Percentiles rank a stretch among this genome's conserved stretches.
These are phyloP conservation scores for Aphelenchoides fujianensis DNA, from an alignment of 1,140 invertebrate species.

Conservation along the genomic window DNA sequence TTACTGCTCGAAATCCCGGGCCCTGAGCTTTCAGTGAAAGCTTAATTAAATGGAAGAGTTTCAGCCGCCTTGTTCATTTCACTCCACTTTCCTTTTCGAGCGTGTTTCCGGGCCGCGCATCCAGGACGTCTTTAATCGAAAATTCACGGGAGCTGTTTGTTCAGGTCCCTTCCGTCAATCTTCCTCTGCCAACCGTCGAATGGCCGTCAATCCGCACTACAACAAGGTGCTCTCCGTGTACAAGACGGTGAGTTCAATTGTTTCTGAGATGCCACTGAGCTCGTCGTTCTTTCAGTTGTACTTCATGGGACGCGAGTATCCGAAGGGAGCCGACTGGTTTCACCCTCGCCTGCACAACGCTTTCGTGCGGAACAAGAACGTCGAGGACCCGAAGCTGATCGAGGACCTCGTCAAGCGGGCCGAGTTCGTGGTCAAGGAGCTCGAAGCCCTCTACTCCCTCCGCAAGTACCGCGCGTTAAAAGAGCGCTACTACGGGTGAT, in stretches of 20 bases:
- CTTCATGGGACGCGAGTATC: constrained; percentile 12
- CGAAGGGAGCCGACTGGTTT: constrained; percentile 4
- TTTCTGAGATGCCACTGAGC: not conserved
- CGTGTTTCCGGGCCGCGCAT: too few relatives aligned
- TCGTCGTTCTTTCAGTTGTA: constrained; percentile 19
- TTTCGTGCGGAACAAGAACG: constrained; percentile 6
- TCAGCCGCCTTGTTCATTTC: too few relatives aligned
- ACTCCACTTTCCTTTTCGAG: too few relatives aligned
- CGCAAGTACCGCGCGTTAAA: constrained; percentile 6
- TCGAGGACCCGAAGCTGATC: constrained; percentile 2
- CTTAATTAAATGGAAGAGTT: too few relatives aligned
- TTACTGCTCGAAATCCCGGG: too few relatives aligned
- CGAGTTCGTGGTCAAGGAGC: constrained; percentile 20
- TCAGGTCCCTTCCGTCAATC: too few relatives aligned
- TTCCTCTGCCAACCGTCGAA: not conserved
- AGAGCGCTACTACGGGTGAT: constrained; percentile 16
- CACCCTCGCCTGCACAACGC: not conserved
- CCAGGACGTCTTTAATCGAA: too few relatives aligned
- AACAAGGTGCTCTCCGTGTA: not conserved
- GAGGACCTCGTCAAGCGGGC: constrained; percentile 5
- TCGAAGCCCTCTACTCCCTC: constrained; percentile 11
- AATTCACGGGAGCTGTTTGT: too few relatives aligned
- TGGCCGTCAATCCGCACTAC: not conserved
- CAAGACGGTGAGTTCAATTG: constrained; percentile 19
- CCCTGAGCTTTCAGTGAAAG: too few relatives aligned